Evolutionary conservation across 2,888 invertebrate genomes (phyloP), one percentile per base, ranked within the genome.

Genomic region (Epistrophella euchroma): DNA sequence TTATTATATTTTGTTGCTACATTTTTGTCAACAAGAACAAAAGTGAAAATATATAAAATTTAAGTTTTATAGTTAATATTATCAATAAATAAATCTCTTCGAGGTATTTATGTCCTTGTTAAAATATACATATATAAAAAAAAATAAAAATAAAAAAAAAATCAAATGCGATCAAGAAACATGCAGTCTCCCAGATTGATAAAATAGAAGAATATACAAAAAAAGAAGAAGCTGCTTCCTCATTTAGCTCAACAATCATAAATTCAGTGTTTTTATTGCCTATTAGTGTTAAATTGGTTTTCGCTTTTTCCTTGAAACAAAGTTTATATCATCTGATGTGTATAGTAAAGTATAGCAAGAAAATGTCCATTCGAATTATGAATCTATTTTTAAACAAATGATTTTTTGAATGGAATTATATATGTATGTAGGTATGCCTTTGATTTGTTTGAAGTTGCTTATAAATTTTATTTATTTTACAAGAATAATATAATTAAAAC

Each of bases 81-180:
- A 64, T 28, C 64, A 64, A 64, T 64, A 64, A 64, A 64, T 45
- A 45, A 64, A 64, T 45, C 17, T 17, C 15, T 17, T 64, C 25
- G 28, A 45, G 64, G 22, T 64, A 64, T 64, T 64, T 64, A 45
- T 43, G 64, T 64, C 45, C 64, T 64, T 64, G 64, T 64, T 64
- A 17, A 17, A 28, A 64, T 28, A 64, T 17, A 62, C 0, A 28
- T 28, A 28, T 25, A 25, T 25, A 64, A 28, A 45, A 25, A 28
- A 17, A 32, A 15, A 52, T 25, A n/a, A 25, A 25, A 32, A 9
- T 9, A 62, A 64, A 28, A 45, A 25, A 45, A 45, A 64, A n/a
- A 52, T n/a, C 15, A 52, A 11, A 25, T 13, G 25, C 17, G 15
- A 62, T 15, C 60, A 60, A 25, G 19, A 40, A 62, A 37, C 60